Conservation (phyloP, 2,797 vertebrate genomes). For the Sebastiscus albofasciatus region DNA sequence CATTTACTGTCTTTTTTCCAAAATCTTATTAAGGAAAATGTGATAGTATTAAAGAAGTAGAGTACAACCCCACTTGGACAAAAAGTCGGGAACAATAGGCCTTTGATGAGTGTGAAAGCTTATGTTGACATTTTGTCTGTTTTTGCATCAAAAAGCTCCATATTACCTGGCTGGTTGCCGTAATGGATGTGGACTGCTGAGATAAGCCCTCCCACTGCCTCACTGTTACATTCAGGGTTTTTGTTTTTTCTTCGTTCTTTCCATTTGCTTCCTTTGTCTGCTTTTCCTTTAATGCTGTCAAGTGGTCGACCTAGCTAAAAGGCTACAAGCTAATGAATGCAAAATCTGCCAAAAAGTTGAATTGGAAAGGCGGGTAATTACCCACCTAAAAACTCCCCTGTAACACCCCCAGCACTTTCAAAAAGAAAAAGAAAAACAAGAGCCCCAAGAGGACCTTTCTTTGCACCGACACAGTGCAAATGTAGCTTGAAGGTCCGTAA, state of each 20-base stretch:
- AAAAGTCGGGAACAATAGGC: neutral
- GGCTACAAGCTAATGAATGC: neutral
- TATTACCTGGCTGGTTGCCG: neutral
- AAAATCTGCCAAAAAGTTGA: neutral
- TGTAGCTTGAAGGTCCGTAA: neutral
- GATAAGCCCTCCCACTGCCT: conserved; percentile 37
- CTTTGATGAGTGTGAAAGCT: conserved; percentile 3
- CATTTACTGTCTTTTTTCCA: neutral
- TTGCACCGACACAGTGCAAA: neutral
- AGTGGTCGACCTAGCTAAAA: neutral
- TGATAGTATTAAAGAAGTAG: neutral
- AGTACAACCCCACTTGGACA: neutral
- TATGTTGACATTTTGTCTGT: conserved; percentile 22
- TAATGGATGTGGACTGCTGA: conserved; percentile 39
- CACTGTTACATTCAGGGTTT: neutral
- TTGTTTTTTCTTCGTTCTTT: neutral
- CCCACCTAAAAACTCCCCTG: neutral
- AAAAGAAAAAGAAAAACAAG: neutral
- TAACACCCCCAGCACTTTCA: neutral
- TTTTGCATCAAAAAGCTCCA: conserved; percentile 20
- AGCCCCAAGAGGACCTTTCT: neutral
- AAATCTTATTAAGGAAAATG: conserved; percentile 9
- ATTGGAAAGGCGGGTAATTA: conserved; percentile 14
- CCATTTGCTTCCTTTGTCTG: conserved; percentile 21
- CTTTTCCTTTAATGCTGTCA: conserved; percentile 13